A percentile compares a stretch with the other conserved stretches of the same genome.
Conservation (phyloP, 1,140 invertebrate genomes). For the Drosophila ohnishii region DNA sequence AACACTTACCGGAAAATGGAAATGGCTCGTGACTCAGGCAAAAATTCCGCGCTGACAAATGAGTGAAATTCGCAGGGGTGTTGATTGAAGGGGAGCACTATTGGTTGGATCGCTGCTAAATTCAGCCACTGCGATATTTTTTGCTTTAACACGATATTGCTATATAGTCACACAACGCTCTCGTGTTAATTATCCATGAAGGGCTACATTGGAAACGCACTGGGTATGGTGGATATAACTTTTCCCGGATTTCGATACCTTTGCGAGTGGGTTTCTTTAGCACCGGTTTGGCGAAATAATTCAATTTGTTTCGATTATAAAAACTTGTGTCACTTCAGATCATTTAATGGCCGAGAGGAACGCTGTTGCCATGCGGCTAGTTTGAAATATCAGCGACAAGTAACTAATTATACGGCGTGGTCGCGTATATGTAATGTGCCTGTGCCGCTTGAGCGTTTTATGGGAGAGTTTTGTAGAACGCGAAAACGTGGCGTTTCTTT, state of each 20-base stretch:
- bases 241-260: conserved; percentile 19
- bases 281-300: background rate
- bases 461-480: conserved; percentile 43
- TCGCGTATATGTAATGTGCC: conserved; percentile 49
- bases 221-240: conserved; percentile 25
- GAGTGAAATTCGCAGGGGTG: conserved; percentile 37
- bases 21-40: conserved; percentile 63
- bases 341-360: conserved; percentile 11
- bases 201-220: conserved; percentile 78
- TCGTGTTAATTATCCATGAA: conserved; percentile 77
- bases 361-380: conserved; percentile 41
- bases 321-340: conserved; percentile 23
- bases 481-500: conserved; percentile 69
- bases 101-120: conserved; percentile 35
- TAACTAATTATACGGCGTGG: conserved; percentile 45
- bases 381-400: conserved; percentile 43
- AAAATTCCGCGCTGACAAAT: conserved; percentile 31
- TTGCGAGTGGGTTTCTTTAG: conserved; percentile 14
- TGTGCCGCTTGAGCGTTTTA: conserved; percentile 23
- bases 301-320: conserved; percentile 5
- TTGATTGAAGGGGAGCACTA: conserved; percentile 29
- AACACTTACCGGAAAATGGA: conserved; percentile 75
- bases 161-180: conserved; percentile 76
- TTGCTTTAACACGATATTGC: conserved; percentile 69
- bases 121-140: conserved; percentile 38